Conservation (phyloP, 1,140 invertebrate species). For the Zaprionus capensis region DNA sequence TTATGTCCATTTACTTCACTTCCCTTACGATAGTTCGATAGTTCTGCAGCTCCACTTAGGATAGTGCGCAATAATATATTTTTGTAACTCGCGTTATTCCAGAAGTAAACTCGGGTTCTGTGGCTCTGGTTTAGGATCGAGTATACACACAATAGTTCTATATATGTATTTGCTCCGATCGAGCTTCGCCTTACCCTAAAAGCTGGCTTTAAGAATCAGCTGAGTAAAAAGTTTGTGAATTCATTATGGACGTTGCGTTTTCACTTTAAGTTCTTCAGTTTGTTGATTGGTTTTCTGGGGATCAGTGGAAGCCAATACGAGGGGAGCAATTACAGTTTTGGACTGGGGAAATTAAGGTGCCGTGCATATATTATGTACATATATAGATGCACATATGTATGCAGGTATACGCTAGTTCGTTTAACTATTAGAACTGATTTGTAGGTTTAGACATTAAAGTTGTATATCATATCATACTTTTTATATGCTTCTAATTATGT, state of each 20-base stretch:
- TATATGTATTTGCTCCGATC: neutral
- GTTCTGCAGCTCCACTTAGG: constrained; percentile 9
- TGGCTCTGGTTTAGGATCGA: constrained; percentile 4
- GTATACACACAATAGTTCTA: neutral
- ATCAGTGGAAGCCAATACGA: constrained; percentile 37
- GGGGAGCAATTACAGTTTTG: constrained; percentile 47
- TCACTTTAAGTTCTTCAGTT: constrained; percentile 53
- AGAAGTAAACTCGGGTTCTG: neutral
- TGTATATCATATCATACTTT: constrained; percentile 44
- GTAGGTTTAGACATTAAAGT: constrained; percentile 21
- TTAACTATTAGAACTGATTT: constrained; percentile 32
- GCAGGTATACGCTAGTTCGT: constrained; percentile 6
- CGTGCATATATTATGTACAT: constrained; percentile 7
- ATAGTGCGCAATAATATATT: constrained; percentile 27
- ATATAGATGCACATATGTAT: constrained; percentile 11
- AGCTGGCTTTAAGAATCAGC: constrained; percentile 1
- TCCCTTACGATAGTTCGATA: neutral
- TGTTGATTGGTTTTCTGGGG: constrained; percentile 3
- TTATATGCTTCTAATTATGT: constrained; percentile 13
- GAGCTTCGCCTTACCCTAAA: neutral
- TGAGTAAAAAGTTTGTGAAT: constrained; percentile 31
- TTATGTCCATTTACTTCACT: neutral
- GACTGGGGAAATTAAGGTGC: neutral
- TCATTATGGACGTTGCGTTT: constrained; percentile 70
- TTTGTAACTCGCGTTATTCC: constrained; percentile 7